Base-by-base conservation (phyloP, 2,888 invertebrate genomes). In the Noctuana brunneofusca region DNA sequence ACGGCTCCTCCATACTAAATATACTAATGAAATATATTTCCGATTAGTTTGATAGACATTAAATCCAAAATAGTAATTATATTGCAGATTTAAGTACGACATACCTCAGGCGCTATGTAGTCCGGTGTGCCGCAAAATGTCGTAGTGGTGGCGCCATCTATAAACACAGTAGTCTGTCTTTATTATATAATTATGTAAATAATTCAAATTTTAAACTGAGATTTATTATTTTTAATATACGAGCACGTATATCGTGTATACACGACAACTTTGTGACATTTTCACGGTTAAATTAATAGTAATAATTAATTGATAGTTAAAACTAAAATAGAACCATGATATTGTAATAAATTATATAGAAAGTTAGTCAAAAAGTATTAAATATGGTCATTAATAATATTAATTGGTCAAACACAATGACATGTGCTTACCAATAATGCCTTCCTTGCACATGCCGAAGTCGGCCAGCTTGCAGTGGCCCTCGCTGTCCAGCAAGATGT, bases 121-220 rank as follows among this genome's bases (percentile, higher is more conserved):
- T 99, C 99, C 1, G 99, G 99, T 43, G 99, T 99, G n/a, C 99
- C 99, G 87, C 99, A 99, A 90, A 99, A 99, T 0, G 99, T 99
- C 46, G 97, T 96, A 5, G 98, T 99, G 22, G 97, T 96, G 59
- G 94, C 94, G 24, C 97, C 97, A 71, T 97, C 97, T 90, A 80
- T n/a, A 78, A 83, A 27, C 3, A 41, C 4, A 41, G 4, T 3
- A 14, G 0, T 12, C 3, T 12, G 12, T 1, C 11, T 11, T n/a
- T n/a, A n/a, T n/a, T n/a, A n/a, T n/a, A 35, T 9, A 11, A 35
- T 2, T 27, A 35, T 35, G n/a, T 9, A 35, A 35, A 11, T 6
- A n/a, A 38, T 5, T 3, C 14, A 3, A 30, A 30, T 30, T 11
- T 1, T 30, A 30, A 8, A 6, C 27, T 27, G 8, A 27, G 4